Evolutionary conservation across 2,888 invertebrate species (phyloP).

Genomic region (Crepidodera aurea): DNA sequence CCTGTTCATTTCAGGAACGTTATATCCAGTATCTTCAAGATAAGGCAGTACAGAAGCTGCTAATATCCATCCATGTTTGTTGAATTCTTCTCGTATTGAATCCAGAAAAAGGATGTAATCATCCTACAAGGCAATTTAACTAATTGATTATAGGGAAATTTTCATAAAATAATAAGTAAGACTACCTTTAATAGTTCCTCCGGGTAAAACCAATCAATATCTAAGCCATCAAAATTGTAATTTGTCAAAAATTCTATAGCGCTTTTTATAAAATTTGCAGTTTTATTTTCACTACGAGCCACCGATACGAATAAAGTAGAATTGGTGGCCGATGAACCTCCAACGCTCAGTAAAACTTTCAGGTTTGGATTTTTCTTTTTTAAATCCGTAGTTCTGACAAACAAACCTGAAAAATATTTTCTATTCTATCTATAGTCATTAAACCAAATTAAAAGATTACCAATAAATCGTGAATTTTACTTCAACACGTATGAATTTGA

Average conservation of each 20-base stretch:
- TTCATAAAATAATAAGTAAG: too few relatives aligned
- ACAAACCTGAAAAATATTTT: constrained; percentile 40
- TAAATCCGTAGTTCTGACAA: constrained; percentile 39
- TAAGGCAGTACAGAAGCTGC: constrained; percentile 44
- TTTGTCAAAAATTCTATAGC: constrained; percentile 39
- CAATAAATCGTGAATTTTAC: too few relatives aligned
- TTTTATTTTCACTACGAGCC: constrained; percentile 42
- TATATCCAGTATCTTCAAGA: constrained; percentile 40
- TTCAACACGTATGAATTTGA: too few relatives aligned
- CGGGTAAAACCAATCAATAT: constrained; percentile 50
- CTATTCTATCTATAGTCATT: too few relatives aligned
- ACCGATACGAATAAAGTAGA: constrained; percentile 39
- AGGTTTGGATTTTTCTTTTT: constrained; percentile 45
- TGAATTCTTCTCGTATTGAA: constrained; percentile 36
- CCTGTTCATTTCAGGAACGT: constrained; percentile 40
- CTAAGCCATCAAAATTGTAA: constrained; percentile 48
- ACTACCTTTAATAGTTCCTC: constrained; percentile 6
- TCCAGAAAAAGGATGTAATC: constrained; percentile 38
- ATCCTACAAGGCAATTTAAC: constrained; percentile 33
- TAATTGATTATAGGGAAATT: too few relatives aligned
- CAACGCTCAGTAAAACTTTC: constrained; percentile 46
- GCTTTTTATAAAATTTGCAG: constrained; percentile 42
- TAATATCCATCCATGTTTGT: constrained; percentile 39
- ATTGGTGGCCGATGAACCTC: constrained; percentile 43
- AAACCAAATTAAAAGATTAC: too few relatives aligned